Evolutionary conservation across 2,888 invertebrate species (phyloP).

Genomic region (Salticus scenicus): DNA sequence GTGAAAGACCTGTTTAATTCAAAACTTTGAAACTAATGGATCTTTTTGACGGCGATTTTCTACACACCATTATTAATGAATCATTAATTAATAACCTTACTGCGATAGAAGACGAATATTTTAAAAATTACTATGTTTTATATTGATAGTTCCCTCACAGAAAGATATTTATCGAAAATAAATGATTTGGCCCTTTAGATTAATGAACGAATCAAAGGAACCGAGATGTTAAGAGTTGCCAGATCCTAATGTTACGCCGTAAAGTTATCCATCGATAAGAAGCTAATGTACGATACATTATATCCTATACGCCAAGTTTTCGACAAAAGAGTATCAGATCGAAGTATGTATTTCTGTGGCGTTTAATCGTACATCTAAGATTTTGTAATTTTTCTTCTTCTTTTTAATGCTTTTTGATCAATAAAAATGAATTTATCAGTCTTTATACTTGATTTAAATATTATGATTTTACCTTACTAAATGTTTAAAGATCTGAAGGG

Average conservation of each 20-base stretch:
- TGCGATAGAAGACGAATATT: background rate
- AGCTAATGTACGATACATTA: no score
- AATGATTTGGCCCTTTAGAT: background rate
- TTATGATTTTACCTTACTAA: no score
- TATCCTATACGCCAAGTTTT: no score
- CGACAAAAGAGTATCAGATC: no score
- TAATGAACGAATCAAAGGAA: constrained; percentile 1
- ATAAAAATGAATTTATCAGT: no score
- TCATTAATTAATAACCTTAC: background rate
- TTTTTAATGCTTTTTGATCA: no score
- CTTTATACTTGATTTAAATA: no score
- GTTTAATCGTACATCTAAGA: no score
- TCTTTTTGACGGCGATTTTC: constrained; percentile 5
- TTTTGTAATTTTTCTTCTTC: no score
- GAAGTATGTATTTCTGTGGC: no score
- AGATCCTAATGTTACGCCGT: background rate
- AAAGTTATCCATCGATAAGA: background rate
- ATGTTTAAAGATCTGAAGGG: no score
- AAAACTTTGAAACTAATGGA: constrained; percentile 7
- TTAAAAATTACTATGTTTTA: constrained; percentile 1
- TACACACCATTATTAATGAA: constrained; percentile 11
- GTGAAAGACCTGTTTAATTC: constrained; percentile 15
- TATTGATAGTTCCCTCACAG: background rate
- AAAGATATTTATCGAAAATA: constrained; percentile 9
- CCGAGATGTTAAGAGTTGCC: background rate